Conservation (phyloP, 1,140 invertebrate species). For the Aphelenchoides besseyi region DNA sequence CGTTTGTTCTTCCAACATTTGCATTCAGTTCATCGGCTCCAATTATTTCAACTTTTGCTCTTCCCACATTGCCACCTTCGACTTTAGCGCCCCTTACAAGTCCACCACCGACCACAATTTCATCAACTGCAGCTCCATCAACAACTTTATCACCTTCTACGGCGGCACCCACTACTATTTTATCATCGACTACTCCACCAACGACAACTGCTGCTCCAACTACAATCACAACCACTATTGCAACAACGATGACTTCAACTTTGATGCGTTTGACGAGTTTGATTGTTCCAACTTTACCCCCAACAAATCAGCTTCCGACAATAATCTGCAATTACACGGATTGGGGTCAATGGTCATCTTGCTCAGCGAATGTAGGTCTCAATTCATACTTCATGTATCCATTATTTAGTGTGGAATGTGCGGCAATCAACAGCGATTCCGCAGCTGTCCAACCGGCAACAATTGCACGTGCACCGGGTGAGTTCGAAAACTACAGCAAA, state of each 20-base stretch:
- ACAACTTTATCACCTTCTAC: background rate
- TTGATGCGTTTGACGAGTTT: background rate
- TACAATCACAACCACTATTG: background rate
- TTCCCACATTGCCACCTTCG: background rate
- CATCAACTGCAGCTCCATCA: background rate
- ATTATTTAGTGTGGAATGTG: conserved; percentile 8
- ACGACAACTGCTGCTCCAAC: conserved; percentile 1
- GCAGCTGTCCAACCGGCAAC: background rate
- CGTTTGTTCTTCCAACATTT: background rate
- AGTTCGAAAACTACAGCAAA: background rate
- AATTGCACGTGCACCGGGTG: conserved; percentile 12
- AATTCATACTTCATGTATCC: background rate
- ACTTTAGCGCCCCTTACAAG: background rate
- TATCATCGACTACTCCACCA: background rate
- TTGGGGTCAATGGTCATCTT: background rate
- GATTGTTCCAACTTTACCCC: background rate
- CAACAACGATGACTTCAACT: background rate
- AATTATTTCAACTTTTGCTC: background rate
- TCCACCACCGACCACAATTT: background rate
- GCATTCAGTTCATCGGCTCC: background rate
- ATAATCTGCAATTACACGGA: background rate
- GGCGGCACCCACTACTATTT: background rate
- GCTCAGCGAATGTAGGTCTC: background rate
- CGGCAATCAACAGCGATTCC: conserved; percentile 4
- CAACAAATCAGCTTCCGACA: background rate